Evolutionary conservation across 2,113 vertebrate genomes (phyloP).

Genomic region (Coptodon rendalli): DNA sequence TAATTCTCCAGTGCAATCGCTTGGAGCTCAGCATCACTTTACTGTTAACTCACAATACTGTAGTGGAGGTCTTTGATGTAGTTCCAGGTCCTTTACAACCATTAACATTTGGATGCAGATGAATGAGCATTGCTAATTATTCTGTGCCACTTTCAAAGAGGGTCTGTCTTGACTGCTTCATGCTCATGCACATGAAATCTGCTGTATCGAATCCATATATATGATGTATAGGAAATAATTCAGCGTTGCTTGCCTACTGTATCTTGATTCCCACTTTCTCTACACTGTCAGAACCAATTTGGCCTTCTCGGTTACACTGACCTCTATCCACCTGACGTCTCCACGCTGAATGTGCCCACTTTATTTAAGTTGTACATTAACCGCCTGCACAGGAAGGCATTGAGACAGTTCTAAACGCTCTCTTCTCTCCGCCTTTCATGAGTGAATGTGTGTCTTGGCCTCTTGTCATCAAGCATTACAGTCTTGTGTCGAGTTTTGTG

Average conservation of each 20-base stretch:
- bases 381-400: neutral
- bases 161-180: neutral
- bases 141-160: neutral
- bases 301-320: neutral
- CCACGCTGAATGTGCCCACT: slow-evolving; percentile 12
- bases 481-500: neutral
- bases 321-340: slow-evolving; percentile 2
- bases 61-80: neutral
- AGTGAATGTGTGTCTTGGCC: neutral
- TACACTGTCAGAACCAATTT: slow-evolving; percentile 4
- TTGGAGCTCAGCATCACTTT: neutral
- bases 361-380: neutral
- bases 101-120: neutral
- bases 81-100: neutral
- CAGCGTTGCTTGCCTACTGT: neutral
- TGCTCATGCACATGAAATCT: neutral
- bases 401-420: slow-evolving; percentile 19
- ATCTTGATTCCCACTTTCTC: neutral
- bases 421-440: neutral
- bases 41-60: neutral
- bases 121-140: neutral
- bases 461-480: slow-evolving; percentile 10
- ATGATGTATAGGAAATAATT: neutral
- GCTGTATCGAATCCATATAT: neutral
- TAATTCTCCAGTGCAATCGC: neutral